Evolutionary conservation across 2,888 invertebrate genomes (phyloP).

Genomic region (Catocala nupta): DNA sequence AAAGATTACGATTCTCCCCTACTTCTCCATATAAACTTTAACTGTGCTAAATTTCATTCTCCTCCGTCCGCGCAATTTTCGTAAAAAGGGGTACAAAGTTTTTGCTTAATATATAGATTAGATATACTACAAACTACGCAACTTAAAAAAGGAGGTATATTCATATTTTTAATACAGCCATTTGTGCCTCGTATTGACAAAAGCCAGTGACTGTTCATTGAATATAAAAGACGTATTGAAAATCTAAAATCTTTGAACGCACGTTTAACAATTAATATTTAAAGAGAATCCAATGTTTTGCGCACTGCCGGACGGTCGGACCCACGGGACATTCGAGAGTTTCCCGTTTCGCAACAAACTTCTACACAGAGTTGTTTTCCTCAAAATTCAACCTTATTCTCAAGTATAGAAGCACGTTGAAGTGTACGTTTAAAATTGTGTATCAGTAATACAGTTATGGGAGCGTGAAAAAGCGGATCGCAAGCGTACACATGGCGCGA

Average conservation of each 20-base stretch:
- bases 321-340: slow-evolving; percentile 54
- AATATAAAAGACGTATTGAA: slow-evolving; percentile 9
- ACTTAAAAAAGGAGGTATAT: too few relatives aligned
- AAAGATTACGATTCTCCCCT: too few relatives aligned
- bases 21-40: too few relatives aligned
- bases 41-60: too few relatives aligned
- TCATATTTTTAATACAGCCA: too few relatives aligned
- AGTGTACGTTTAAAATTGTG: slow-evolving; percentile 34
- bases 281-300: slow-evolving; percentile 56
- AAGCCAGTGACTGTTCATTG: too few relatives aligned
- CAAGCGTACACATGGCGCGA: slow-evolving; percentile 58
- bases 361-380: slow-evolving; percentile 7
- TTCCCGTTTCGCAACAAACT: slow-evolving; percentile 35
- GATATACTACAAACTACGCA: too few relatives aligned
- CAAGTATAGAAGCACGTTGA: slow-evolving; percentile 21
- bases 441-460: slow-evolving; percentile 63
- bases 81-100: too few relatives aligned
- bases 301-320: slow-evolving; percentile 44
- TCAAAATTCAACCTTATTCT: slow-evolving; percentile 39
- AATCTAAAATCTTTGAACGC: slow-evolving; percentile 38
- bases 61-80: too few relatives aligned
- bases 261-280: slow-evolving; percentile 55
- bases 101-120: too few relatives aligned
- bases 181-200: too few relatives aligned
- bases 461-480: slow-evolving; percentile 66